A percentile compares a stretch with the other conserved stretches of the same genome.
Evolutionary conservation across 2,797 vertebrate genomes (phyloP).

Genomic region (Argya squamiceps): DNA sequence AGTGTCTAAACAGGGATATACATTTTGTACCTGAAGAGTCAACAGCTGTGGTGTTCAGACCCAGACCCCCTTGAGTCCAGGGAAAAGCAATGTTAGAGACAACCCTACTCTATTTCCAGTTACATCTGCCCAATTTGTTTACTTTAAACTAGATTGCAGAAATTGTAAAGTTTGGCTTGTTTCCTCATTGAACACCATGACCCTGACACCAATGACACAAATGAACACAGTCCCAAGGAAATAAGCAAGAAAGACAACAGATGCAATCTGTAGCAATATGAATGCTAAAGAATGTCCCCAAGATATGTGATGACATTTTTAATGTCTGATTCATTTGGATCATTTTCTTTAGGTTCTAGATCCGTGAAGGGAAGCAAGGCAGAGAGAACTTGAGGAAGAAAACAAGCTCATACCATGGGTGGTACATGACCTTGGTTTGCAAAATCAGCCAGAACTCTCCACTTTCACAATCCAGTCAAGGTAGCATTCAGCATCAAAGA

Average conservation of each 20-base stretch:
- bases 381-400: not conserved
- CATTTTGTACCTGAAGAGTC: not conserved
- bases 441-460: not conserved
- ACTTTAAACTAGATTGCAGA: not conserved
- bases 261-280: not conserved
- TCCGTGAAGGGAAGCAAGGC: not conserved
- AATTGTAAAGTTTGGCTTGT: not conserved
- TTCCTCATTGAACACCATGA: not conserved
- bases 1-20: not conserved
- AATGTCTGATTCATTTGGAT: not conserved
- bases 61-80: not conserved
- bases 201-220: not conserved
- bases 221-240: not conserved
- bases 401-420: not conserved
- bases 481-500: not conserved
- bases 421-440: not conserved
- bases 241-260: not conserved
- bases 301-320: not conserved
- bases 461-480: not conserved
- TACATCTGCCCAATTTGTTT: not conserved
- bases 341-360: not conserved
- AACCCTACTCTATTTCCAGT: not conserved
- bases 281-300: not conserved
- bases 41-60: not conserved
- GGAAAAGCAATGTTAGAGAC: not conserved